Percentiles rank a stretch among this genome's conserved stretches.
These are phyloP conservation scores for Psittacula derbiana DNA, from an alignment of 2,797 vertebrate species.

Conservation along the genomic window DNA sequence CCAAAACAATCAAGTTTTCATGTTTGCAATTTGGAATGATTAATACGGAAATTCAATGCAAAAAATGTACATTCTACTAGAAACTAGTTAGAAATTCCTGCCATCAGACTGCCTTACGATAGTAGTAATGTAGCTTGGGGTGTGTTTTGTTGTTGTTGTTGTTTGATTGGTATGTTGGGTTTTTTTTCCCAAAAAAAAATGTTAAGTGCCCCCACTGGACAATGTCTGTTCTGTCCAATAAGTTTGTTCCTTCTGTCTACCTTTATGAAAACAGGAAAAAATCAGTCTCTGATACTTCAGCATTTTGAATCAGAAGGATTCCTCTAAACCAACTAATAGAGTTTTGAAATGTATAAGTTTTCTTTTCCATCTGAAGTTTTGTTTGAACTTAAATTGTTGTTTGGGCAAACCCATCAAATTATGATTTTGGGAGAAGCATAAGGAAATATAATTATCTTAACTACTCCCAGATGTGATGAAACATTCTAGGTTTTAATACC, in stretches of 20 bases:
- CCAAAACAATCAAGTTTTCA: not conserved
- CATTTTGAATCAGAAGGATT: not conserved
- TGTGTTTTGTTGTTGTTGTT: not conserved
- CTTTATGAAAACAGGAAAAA: not conserved
- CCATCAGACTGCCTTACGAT: not conserved
- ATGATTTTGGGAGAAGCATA: not conserved
- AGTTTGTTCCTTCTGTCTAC: not conserved
- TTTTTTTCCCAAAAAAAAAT: accelerated
- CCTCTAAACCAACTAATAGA: not conserved
- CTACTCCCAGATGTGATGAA: not conserved
- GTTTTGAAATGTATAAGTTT: not conserved
- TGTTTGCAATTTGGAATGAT: not conserved
- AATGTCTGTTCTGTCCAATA: not conserved
- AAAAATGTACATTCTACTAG: not conserved
- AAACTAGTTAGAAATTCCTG: not conserved
- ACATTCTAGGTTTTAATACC: not conserved
- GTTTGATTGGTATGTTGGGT: accelerated
- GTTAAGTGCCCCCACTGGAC: not conserved
- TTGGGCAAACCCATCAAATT: not conserved
- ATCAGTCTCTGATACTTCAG: not conserved
- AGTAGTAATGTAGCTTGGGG: accelerated
- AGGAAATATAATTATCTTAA: not conserved
- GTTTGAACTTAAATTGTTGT: not conserved
- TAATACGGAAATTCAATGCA: not conserved
- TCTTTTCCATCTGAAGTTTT: not conserved